phyloP scores from a whole-genome alignment of 2,888 invertebrate genomes.

The Eupsilia transversa region DNA sequence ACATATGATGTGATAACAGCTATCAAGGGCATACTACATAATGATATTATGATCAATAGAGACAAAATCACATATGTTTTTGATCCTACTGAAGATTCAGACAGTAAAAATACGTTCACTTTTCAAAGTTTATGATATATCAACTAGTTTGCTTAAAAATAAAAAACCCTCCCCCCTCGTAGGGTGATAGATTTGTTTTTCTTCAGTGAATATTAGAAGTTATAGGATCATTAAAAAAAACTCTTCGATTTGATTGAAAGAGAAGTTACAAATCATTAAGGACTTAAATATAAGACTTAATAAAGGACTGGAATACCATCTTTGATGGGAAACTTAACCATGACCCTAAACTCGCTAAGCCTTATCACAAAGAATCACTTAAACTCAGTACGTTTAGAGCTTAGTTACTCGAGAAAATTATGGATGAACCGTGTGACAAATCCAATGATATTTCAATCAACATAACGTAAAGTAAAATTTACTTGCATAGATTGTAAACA shows the following conservation, averaged over 20 bases:
- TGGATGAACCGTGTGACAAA: slow-evolving; percentile 21
- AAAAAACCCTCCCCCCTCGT: background rate
- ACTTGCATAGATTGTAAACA: background rate
- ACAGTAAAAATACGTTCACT: background rate
- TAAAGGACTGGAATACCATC: too few species aligned
- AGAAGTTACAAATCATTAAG: background rate
- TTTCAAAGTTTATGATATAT: background rate
- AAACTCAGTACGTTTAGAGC: slow-evolving; percentile 3
- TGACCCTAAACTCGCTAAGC: background rate
- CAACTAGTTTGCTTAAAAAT: background rate
- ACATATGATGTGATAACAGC: slow-evolving; percentile 67
- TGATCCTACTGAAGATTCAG: background rate
- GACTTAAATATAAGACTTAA: too few species aligned
- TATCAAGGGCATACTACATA: slow-evolving; percentile 65
- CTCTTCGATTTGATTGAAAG: background rate
- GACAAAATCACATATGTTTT: slow-evolving; percentile 11
- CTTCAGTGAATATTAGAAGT: background rate
- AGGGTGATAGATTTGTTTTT: background rate
- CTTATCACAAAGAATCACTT: slow-evolving; percentile 13
- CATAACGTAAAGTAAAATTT: background rate
- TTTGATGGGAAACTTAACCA: background rate
- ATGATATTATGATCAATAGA: slow-evolving; percentile 12
- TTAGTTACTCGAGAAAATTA: background rate
- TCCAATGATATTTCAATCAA: slow-evolving; percentile 26
- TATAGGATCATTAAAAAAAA: background rate